Base-by-base conservation (phyloP, 2,113 vertebrate genomes). In the Sprattus sprattus region DNA sequence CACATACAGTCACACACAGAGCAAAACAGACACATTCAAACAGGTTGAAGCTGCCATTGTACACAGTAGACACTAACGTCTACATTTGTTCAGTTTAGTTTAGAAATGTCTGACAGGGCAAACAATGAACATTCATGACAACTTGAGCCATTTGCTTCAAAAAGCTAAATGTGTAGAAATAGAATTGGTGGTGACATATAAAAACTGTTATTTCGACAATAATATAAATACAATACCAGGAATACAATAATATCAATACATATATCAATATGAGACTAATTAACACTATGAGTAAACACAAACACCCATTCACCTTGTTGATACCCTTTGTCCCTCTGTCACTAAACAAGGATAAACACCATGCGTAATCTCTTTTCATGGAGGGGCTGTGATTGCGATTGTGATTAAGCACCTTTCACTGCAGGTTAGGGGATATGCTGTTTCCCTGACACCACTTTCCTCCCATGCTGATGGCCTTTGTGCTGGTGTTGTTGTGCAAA, bases 401-500 rank as follows among this genome's bases (percentile, higher is more conserved):
- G 78, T 57, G 54, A 52, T 18, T 82, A 83, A 54, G 82, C 71
- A 28, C 82, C 82, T 78, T 83, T 89, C 52, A 87, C 87, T 82
- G 57, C 82, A 86, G 84, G 88, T 88, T 87, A 88, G 81, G 49
- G 81, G 82, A 47, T 87, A 89, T 87, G 89, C 86, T 71, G 20
- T 88, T 91, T 92, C 89, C 89, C 87, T 85, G 84, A 71, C 89
- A 47, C 1, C 8, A n/a, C n/a, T 80, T 16, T 75, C 4, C 32
- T 45, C 20, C 54, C 75, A 84, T 4, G 46, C 88, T 87, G 85
- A 80, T 89, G 88, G 90, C 88, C 1, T 81, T 85, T 83, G 83
- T 88, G 87, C 82, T 54, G 83, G 85, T 86, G 85, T 87, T 85
- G 82, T 80, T 88, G 89, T 92, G 91, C 45, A 91, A 93, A 94